Base-by-base conservation (phyloP, 2,888 invertebrate genomes). In the Phoronis australis region DNA sequence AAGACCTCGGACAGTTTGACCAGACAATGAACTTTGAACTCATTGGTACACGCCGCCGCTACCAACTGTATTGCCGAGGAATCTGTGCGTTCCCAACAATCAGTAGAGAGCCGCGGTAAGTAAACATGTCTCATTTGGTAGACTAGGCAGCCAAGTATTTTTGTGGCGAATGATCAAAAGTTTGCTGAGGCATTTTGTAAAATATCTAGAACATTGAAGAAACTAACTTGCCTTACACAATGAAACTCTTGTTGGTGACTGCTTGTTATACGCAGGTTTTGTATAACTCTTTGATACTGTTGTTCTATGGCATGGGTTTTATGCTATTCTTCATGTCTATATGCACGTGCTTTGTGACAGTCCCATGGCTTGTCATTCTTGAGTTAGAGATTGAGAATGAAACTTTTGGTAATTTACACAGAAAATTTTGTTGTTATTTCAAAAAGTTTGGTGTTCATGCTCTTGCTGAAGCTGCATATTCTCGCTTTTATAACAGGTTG, bases 21-120 rank as follows among this genome's bases (percentile, higher is more conserved):
- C 76, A 77, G 60, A 76, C 76, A 1, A 52, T 78, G 42, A 78
- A 74, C 57, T 78, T 77, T 67, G 77, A 78, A 57, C 70, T 78
- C 45, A 60, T 74, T 24, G 76, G 75, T 25, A 76, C 76, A 23
- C 61, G 71, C 41, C 47, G 76, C 39, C 57, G 72, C 20, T 78
- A 77, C 63, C 76, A 76, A 59, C 57, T 78, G 42, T 73, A 71
- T 56, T 75, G 75, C 49, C 62, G 75, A n/a, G 78, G 76, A 23
- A 62, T 76, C 20, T 77, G 76, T 61, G 69, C 75, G 18, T 77
- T 76, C 62, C 77, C 78, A 15, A 68, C 68, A 20, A 77, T 78
- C 51, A 74, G 75, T 58, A 58, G 71, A 48, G 77, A 78, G 57
- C 78, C 78, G 38, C 70, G 72, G 75, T 73, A 50, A 42, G 47